Percentiles rank a stretch among this genome's conserved stretches.
These are phyloP conservation scores for Drosophila tani DNA, from an alignment of 1,140 invertebrate species.

Conservation along the genomic window DNA sequence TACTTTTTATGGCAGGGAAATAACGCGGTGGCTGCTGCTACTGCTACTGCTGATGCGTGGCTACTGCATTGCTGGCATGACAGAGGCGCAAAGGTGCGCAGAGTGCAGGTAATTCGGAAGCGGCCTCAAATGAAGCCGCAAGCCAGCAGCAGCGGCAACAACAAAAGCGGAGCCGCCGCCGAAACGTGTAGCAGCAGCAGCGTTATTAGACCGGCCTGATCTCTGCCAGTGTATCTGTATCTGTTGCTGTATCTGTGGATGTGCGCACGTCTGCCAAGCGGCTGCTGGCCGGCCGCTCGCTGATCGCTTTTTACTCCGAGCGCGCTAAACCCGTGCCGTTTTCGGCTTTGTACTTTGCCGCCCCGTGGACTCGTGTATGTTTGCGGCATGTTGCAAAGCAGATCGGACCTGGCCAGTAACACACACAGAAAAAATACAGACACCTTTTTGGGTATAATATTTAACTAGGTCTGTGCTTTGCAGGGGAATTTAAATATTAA, in stretches of 20 bases:
- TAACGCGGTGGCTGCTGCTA: conserved; percentile 52
- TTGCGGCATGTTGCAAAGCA: conserved; percentile 83
- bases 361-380: conserved; percentile 50
- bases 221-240: conserved; percentile 27
- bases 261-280: conserved; percentile 74
- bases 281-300: conserved; percentile 42
- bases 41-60: conserved; percentile 22
- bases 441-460: background rate
- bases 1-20: conserved; percentile 80
- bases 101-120: conserved; percentile 77
- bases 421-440: conserved; percentile 26
- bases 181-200: conserved; percentile 73
- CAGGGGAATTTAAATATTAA: background rate
- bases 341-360: conserved; percentile 84
- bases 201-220: conserved; percentile 73
- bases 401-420: conserved; percentile 42
- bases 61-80: conserved; percentile 62
- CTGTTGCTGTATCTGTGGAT: conserved; percentile 39
- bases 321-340: conserved; percentile 85
- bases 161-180: conserved; percentile 63
- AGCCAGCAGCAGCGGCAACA: conserved; percentile 53
- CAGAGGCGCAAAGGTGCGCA: conserved; percentile 10
- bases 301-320: conserved; percentile 83
- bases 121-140: conserved; percentile 80
- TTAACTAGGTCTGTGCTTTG: background rate